Conservation (phyloP, 2,888 invertebrate genomes). For the Acrobasis repandana region DNA sequence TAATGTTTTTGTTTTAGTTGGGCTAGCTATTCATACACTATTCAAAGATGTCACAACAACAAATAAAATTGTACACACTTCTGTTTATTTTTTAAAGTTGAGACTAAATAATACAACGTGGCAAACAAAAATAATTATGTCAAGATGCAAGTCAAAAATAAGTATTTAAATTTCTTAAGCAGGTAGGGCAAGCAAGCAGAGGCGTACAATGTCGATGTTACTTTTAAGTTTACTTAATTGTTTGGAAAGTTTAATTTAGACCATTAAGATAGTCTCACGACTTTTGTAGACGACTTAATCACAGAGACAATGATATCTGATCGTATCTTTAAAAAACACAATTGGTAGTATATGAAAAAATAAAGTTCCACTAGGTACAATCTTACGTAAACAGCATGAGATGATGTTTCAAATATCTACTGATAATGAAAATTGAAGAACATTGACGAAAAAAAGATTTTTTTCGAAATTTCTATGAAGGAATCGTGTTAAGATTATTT, state of each 20-base stretch:
- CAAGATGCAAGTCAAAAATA: background rate
- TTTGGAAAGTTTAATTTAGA: background rate
- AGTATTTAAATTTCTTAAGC: background rate
- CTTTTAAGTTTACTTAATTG: slow-evolving; percentile 4
- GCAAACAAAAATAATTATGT: background rate
- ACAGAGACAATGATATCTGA: slow-evolving; percentile 7
- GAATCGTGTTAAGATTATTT: background rate
- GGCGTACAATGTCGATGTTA: background rate
- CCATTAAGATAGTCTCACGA: background rate
- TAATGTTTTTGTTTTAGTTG: background rate
- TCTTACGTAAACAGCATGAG: too few relatives aligned
- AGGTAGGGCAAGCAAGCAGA: too few relatives aligned
- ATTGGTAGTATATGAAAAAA: too few relatives aligned
- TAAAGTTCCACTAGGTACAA: too few relatives aligned
- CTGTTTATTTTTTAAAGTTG: too few relatives aligned
- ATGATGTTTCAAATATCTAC: too few relatives aligned
- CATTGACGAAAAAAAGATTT: background rate
- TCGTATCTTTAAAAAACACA: background rate
- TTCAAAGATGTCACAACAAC: background rate
- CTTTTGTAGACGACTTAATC: slow-evolving; percentile 5
- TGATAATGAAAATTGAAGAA: too few relatives aligned
- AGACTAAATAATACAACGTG: background rate
- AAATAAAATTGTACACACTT: background rate
- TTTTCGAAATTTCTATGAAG: background rate
- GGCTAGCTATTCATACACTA: background rate